Evolutionary conservation across 2,888 invertebrate species (phyloP), one percentile per base, ranked within the genome.

Genomic region (Listrodromus nycthemerus): DNA sequence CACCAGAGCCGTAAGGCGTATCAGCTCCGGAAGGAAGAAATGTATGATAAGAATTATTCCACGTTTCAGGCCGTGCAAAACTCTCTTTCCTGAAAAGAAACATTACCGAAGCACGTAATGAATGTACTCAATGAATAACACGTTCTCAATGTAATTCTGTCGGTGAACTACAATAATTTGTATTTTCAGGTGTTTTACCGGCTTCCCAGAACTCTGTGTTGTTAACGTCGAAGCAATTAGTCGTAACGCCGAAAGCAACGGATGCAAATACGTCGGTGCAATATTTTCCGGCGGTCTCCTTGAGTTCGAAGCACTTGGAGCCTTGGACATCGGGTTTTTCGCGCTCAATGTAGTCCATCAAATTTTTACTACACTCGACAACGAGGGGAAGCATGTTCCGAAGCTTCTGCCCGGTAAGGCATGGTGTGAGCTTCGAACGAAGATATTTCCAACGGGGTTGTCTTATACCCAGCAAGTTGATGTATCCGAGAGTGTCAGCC

Each of bases 371-470:
- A 6, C 90, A 88, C 6, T 90, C 87, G 13, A 86, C 33, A 65
- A 92, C 88, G n/a, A 91, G 77, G 0, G 91, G 89, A 24, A 91
- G 33, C 90, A 92, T 90, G 16, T 78, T 86, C 5, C 86, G 88
- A 24, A 92, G 83, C 69, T 91, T 92, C 5, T 89, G 86, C 8
- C 90, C 89, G 0, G 91, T 91, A 24, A 92, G 83, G 50, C 87
- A 83, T 0, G 92, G 91, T 0, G 91, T 89, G n/a, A 92, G 73
- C 83, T 91, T 89, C 8, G 70, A 74, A 48, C 95, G 90, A 19
- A 94, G 89, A 61, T 90, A 91, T 86, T 94, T 95, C 95, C 95
- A 95, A 37, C 93, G 91, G 0, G 94, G 93, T 27, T 94, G 94
- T 81, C 93, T 92, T 78, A 94, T 90, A 1, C 92, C 89, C 77